Evolutionary conservation across 2,113 vertebrate species (phyloP), one percentile per base, ranked within the genome.

Genomic region (Anser cygnoides): DNA sequence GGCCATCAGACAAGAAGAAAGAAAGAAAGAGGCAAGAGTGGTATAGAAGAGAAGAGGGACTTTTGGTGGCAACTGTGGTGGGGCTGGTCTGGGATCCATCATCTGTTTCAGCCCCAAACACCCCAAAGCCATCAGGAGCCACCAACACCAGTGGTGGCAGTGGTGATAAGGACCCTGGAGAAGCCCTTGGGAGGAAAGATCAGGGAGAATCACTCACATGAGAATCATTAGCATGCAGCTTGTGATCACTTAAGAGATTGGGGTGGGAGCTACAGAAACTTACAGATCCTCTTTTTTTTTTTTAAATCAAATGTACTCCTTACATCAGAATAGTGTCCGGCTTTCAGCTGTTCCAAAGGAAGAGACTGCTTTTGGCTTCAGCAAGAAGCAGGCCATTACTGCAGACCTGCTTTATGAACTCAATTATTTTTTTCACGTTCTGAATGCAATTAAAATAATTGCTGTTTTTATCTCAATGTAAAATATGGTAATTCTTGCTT

Each of bases 21-120:
- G 7, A 28, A 18, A 52, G 7, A 28, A 18, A 52, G 73, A 14
- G 33, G 31, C 0, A 28, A 26, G 55, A 33, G 23, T 22, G 37
- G 11, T 39, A 12, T 10, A 7, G 9, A 3, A 19, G 39, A 43
- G 46, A 26, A 22, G 17, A 22, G 35, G 29, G 19, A 20, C 15
- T 29, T 33, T 21, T 0, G 4, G 46, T 18, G 17, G 43, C 35
- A 68, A 10, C 13, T 11, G 3, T 0, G 0, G 25, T 3, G 15
- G n/a, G 10, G 6, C 20, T 31, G 25, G 62, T 5, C 6, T 58
- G 10, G 5, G 15, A 10, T 16, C n/a, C 43, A 39, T 0, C 5
- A 33, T 6, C 8, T 75, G 41, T n/a, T 25, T 43, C 2, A 14
- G 6, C 20, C 35, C 26, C 28, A 5, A 13, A n/a, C 26, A 39